Evolutionary conservation across 2,113 vertebrate species (phyloP), one percentile per base, ranked within the genome.

Genomic region (Ciconia maguari): DNA sequence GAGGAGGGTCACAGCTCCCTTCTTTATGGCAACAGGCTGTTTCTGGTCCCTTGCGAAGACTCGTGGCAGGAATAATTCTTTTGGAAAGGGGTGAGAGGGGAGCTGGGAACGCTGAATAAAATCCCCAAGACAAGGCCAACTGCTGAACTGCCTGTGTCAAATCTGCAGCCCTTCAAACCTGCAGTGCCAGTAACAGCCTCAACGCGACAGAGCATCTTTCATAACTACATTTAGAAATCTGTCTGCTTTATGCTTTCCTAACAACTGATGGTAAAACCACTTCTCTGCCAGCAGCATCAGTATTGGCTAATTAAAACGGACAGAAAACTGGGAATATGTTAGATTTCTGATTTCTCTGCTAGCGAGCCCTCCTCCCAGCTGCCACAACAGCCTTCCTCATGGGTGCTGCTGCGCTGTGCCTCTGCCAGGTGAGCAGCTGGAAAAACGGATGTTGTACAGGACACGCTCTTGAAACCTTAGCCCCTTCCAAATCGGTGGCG

Each of bases 381-480:
- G 77, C 61, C 83, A 42, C 76, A 14, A 20, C 44, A 81, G 83
- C 64, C 4, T 1, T 34, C 78, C 74, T 16, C 3, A 1, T 3
- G 65, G 52, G 38, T 32, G 46, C 60, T 89, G 86, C 69, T 69
- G 38, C 0, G 0, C 0, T 66, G n/a, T 8, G 11, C 36, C 78
- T 65, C 60, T 58, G 85, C 87, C 93, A 87, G 76, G 41, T 0
- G 2, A 91, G 83, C 64, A 49, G 42, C 61, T 65, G 58, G 61
- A 72, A 58, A 27, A 42, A 71, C 19, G n/a, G 78, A 71, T 3
- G 3, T 10, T 69, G 32, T 9, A 74, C 51, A 46, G 61, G 49
- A 48, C 10, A 55, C 7, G 2, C 80, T 69, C 61, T 32, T 57
- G 55, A 93, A 91, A 89, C 38, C 51, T 32, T 2, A 72, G 16